Percentiles rank a stretch among this genome's conserved stretches.
These are phyloP conservation scores for Drosophila quadrilineata DNA, from an alignment of 1,140 invertebrate species.

Conservation along the genomic window DNA sequence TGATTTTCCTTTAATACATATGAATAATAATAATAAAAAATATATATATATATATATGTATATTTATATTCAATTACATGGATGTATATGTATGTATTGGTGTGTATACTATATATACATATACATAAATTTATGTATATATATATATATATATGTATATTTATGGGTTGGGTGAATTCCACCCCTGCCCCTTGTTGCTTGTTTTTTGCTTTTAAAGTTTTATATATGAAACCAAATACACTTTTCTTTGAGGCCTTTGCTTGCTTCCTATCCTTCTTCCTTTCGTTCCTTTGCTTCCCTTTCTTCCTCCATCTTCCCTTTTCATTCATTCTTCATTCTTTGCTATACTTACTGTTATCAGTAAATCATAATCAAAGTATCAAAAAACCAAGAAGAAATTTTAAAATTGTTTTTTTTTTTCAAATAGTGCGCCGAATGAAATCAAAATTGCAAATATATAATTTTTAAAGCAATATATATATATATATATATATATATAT, in stretches of 20 bases:
- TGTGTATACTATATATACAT: slow-evolving; percentile 68
- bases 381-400: too few species aligned
- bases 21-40: slow-evolving; percentile 78
- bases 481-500: too few species aligned
- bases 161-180: too few species aligned
- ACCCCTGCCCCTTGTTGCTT: too few species aligned
- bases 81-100: too few species aligned
- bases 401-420: too few species aligned
- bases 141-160: too few species aligned
- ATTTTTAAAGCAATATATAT: too few species aligned
- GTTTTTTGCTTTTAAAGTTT: slow-evolving; percentile 69
- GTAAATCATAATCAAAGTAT: background rate
- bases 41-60: slow-evolving; percentile 66
- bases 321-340: background rate
- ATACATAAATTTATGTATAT: too few species aligned
- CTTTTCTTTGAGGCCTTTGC: slow-evolving; percentile 54
- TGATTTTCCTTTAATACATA: slow-evolving; percentile 54
- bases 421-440: too few species aligned
- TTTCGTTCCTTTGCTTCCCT: background rate
- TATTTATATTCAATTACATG: too few species aligned
- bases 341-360: background rate
- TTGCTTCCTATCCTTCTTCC: background rate
- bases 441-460: too few species aligned
- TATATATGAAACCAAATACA: slow-evolving; percentile 74
- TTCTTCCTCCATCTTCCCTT: background rate